phyloP scores from a whole-genome alignment of 2,113 vertebrate species.

The zebrafish (Danio rerio) region GRCz12tu NC_133188.1:35346001-35346500 shows the following conservation, averaged over 20 bases:
- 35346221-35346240: not conserved
- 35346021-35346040: constrained; percentile 90
- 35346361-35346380: constrained; percentile 15
- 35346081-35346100: constrained; percentile 80
- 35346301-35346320: not conserved
- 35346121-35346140: not conserved
- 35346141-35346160: not conserved
- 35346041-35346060: constrained; percentile 80
- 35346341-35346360: not conserved
- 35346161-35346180: constrained; percentile 45
- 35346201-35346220: not conserved
- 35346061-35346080: constrained; percentile 68
- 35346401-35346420: constrained; percentile 35
- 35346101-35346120: constrained; percentile 59
- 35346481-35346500: constrained; percentile 16
- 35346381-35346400: constrained; percentile 30
- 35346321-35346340: not conserved
- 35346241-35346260: not conserved
- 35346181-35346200: constrained; percentile 31
- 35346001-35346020: constrained; percentile 94
- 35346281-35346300: not conserved
- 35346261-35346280: not conserved
- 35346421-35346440: constrained; percentile 6
- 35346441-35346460: not conserved
- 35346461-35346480: constrained; percentile 24